phyloP scores from a whole-genome alignment of 1,140 invertebrate species.

The Stegodyphus mimosarum region DNA sequence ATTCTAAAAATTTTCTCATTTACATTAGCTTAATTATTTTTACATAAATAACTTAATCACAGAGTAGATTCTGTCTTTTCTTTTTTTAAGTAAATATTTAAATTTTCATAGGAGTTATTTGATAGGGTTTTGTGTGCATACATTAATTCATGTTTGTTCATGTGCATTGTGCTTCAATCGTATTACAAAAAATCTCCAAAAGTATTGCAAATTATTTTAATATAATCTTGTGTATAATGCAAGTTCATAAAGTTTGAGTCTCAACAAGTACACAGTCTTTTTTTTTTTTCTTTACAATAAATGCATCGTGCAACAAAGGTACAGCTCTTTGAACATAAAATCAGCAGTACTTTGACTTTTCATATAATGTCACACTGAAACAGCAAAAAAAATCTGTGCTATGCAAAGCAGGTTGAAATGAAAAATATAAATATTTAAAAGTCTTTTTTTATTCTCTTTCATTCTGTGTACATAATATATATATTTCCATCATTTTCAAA shows the following conservation, averaged over 20 bases:
- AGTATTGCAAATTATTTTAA: constrained; percentile 56
- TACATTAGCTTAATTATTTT: too few species aligned
- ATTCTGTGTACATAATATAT: too few species aligned
- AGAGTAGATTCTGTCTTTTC: too few species aligned
- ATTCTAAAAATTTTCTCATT: too few species aligned
- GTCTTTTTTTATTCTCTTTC: background rate
- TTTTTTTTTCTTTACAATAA: constrained; percentile 43
- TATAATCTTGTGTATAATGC: constrained; percentile 57
- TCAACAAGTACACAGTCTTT: constrained; percentile 48
- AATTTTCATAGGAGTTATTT: too few species aligned
- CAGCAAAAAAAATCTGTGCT: constrained; percentile 42
- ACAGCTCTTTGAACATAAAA: constrained; percentile 34
- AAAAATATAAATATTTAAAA: background rate
- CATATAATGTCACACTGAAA: constrained; percentile 23
- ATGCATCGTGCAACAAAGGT: constrained; percentile 53
- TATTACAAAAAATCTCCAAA: background rate
- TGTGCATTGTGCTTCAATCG: too few species aligned
- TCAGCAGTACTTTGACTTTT: constrained; percentile 30
- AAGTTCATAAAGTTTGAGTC: constrained; percentile 56
- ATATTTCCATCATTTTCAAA: background rate
- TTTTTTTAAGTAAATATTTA: too few species aligned
- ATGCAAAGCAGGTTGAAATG: constrained; percentile 15
- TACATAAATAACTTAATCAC: too few species aligned
- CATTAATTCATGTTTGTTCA: too few species aligned
- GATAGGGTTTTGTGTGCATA: too few species aligned